Evolutionary conservation across 2,888 invertebrate genomes (phyloP).

Genomic region (Drosophila merina): DNA sequence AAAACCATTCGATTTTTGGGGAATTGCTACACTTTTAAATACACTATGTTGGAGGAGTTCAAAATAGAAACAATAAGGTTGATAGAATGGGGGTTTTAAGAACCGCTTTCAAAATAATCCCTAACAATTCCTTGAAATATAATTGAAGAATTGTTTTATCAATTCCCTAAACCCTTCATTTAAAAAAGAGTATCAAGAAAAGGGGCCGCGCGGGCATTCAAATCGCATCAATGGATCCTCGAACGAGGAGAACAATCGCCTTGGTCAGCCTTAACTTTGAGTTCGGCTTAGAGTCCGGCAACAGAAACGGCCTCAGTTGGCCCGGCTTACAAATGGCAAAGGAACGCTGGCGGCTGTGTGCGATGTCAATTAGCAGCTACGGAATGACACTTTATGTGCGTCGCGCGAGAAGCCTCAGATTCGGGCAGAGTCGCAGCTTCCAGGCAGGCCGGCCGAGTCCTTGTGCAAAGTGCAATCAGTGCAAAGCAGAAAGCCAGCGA

Average conservation of each 20-base stretch:
- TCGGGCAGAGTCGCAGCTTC: constrained; percentile 3
- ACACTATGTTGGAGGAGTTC: constrained; percentile 25
- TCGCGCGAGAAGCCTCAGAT: constrained; percentile 64
- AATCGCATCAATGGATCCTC: constrained; percentile 70
- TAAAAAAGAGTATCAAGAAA: constrained; percentile 36
- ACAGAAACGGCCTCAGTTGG: constrained; percentile 30
- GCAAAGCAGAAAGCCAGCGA: constrained; percentile 73
- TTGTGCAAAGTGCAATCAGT: constrained; percentile 81
- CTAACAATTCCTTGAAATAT: neutral
- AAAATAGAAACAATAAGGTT: no score
- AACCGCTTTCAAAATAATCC: no score
- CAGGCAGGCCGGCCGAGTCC: constrained; percentile 47
- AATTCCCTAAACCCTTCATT: neutral
- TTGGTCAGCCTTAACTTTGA: constrained; percentile 19
- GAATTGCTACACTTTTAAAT: constrained; percentile 30
- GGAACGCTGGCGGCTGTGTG: constrained; percentile 63
- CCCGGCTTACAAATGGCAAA: constrained; percentile 15
- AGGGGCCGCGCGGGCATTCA: constrained; percentile 68
- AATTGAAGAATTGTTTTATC: neutral
- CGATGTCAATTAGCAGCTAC: constrained; percentile 84
- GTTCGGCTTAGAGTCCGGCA: constrained; percentile 11
- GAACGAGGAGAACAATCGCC: constrained; percentile 66
- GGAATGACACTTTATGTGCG: constrained; percentile 84
- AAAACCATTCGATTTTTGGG: neutral
- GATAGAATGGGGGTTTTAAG: no score